A percentile compares a stretch with the other conserved stretches of the same genome.
Conservation (phyloP, 2,113 vertebrate species). For the Collichthys lucidus region DNA sequence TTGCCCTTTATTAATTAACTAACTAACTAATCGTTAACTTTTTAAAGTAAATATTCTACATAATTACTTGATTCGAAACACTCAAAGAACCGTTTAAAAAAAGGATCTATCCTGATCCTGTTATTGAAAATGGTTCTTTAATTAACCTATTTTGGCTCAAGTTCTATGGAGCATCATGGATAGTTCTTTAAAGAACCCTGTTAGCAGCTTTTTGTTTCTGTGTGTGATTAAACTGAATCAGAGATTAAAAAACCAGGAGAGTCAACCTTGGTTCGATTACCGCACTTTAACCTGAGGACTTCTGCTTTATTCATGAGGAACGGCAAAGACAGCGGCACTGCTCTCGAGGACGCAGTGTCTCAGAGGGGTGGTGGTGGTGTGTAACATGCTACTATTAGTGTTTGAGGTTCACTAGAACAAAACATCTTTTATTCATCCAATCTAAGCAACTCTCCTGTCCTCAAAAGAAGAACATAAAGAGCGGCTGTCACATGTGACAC, state of each 20-base stretch:
- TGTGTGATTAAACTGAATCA: slow-evolving; percentile 6
- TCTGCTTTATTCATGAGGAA: slow-evolving; percentile 28
- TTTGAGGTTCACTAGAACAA: slow-evolving; percentile 8
- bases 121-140: too few relatives aligned
- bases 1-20: too few relatives aligned
- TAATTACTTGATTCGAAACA: too few relatives aligned
- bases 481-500: not conserved
- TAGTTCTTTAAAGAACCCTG: too few relatives aligned
- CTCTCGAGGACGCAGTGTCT: slow-evolving; percentile 1
- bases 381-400: not conserved
- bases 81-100: too few relatives aligned
- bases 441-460: not conserved
- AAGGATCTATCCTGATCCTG: too few relatives aligned
- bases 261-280: not conserved
- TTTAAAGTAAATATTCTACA: too few relatives aligned
- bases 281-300: slow-evolving; percentile 25
- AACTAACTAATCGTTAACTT: too few relatives aligned
- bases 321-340: not conserved
- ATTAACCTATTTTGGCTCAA: too few relatives aligned
- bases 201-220: too few relatives aligned
- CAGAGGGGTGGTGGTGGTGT: not conserved
- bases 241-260: slow-evolving; percentile 5
- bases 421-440: slow-evolving; percentile 26
- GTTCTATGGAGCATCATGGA: too few relatives aligned
- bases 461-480: slow-evolving; percentile 17